phyloP scores from a whole-genome alignment of 2,888 invertebrate genomes.

The Leptodirus hochenwartii region DNA sequence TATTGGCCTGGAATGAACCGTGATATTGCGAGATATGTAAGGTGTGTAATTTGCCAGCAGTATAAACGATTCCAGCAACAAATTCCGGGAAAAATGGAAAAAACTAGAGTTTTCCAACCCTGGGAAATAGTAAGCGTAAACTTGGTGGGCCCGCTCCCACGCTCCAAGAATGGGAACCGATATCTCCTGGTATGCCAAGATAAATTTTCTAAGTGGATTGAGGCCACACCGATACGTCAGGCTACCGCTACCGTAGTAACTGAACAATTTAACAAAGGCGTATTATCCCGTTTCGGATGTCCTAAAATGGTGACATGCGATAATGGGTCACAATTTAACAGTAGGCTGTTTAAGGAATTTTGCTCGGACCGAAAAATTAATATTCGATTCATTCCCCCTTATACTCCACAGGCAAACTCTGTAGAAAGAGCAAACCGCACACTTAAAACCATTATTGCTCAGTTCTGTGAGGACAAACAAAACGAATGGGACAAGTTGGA shows the following conservation, averaged over 20 bases:
- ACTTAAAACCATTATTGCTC: conserved; percentile 16
- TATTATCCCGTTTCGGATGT: too few relatives aligned
- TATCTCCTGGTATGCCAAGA: conserved; percentile 16
- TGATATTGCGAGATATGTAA: conserved; percentile 15
- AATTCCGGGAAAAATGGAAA: conserved; percentile 13
- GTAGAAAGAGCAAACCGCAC: conserved; percentile 17
- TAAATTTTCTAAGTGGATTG: conserved; percentile 16
- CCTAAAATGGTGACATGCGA: conserved; percentile 8
- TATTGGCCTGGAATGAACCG: conserved; percentile 13
- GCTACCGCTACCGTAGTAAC: conserved; percentile 11
- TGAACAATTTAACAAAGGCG: conserved; percentile 6
- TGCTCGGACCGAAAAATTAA: conserved; percentile 1
- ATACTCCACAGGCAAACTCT: conserved; percentile 17
- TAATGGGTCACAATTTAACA: not conserved
- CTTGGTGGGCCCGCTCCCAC: conserved; percentile 17
- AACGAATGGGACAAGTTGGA: conserved; percentile 15
- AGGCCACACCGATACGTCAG: conserved; percentile 12
- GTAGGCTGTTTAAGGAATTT: not conserved
- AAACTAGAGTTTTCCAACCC: conserved; percentile 10
- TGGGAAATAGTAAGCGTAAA: conserved; percentile 17
- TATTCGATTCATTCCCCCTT: conserved; percentile 13
- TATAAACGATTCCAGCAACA: conserved; percentile 12
- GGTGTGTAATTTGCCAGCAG: conserved; percentile 15
- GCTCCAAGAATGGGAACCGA: conserved; percentile 14
- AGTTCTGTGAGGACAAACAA: conserved; percentile 12